A percentile compares a stretch with the other conserved stretches of the same genome.
Conservation (phyloP, 2,113 vertebrate genomes). For the Ptilorrhoa leucosticta region DNA sequence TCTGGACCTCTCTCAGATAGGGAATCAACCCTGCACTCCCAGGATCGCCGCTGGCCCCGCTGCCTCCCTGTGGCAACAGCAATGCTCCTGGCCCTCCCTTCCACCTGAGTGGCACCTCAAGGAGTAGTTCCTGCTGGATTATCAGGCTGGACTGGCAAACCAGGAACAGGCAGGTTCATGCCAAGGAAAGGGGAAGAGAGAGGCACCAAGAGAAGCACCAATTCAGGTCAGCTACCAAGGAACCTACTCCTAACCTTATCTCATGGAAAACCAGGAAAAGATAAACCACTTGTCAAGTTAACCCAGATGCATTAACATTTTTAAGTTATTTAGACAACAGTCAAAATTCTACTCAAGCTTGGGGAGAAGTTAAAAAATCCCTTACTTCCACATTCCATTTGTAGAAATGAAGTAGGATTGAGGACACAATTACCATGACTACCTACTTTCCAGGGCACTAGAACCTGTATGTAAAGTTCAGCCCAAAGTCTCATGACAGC, state of each 20-base stretch:
- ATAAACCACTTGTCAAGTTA: not conserved
- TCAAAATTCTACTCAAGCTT: not conserved
- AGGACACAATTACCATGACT: not conserved
- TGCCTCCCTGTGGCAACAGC: accelerated
- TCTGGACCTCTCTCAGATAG: accelerated
- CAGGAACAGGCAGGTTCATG: not conserved
- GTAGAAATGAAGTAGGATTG: not conserved
- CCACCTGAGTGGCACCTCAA: not conserved
- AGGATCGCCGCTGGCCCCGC: accelerated
- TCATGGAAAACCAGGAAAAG: not conserved
- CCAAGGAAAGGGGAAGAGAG: not conserved
- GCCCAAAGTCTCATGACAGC: not conserved
- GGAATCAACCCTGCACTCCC: accelerated
- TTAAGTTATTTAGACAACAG: not conserved
- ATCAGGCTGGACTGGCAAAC: slow-evolving; percentile 42
- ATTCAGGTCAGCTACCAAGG: not conserved
- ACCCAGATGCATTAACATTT: not conserved
- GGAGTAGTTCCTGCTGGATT: slow-evolving; percentile 30
- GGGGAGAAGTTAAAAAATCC: not conserved
- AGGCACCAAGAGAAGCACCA: not conserved
- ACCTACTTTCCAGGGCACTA: not conserved
- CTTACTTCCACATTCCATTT: not conserved
- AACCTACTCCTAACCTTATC: not conserved
- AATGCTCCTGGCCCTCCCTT: not conserved
- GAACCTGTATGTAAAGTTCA: slow-evolving; percentile 10